Evolutionary conservation across 1,140 invertebrate species (phyloP), one percentile per base, ranked within the genome.

Genomic region (Drosophila kurseongensis): DNA sequence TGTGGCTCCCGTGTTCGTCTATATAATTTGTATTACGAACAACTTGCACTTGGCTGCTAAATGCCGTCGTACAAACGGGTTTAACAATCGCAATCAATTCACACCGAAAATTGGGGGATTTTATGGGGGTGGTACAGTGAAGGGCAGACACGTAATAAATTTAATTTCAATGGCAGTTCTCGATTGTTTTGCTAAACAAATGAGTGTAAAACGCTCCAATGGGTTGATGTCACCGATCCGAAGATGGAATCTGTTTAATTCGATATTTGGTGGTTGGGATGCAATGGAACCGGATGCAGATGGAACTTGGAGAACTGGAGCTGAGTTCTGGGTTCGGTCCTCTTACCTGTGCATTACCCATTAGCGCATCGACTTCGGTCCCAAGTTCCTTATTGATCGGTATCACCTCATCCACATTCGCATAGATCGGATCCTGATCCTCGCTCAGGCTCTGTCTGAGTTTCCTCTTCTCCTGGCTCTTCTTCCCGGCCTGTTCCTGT

Each of bases 31-130:
- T 57, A 23, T 57, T 59, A 67, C 52, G 67, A 23, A 85, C 68
- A 82, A 81, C 62, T 85, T 85, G 82, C 81, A 85, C 82, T 85
- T 86, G 63, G 65, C 80, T 71, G 82, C 75, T 88, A 88, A 85
- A 78, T 75, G 59, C 45, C 58, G 61, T 44, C 50, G 52, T 61
- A 10, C 41, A 81, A 85, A 88, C 82, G 41, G 76, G 82, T 88
- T 85, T 71, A 78, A 76, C 55, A 79, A 72, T 76, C 67, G 57
- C 60, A 69, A 47, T 69, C 63, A 76, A 75, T 75, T 78, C 50
- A 51, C 60, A 75, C 69, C 42, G 50, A 36, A 62, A 54, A 67
- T 23, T 36, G 48, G 48, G 48, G n/a, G 36, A 38, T 9, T 48
- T 40, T 36, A 41, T 29, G 45, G 58, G 27, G 60, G 42, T n/a